Conservation (phyloP, 2,797 vertebrate species). For the Diplodus puntazzo region DNA sequence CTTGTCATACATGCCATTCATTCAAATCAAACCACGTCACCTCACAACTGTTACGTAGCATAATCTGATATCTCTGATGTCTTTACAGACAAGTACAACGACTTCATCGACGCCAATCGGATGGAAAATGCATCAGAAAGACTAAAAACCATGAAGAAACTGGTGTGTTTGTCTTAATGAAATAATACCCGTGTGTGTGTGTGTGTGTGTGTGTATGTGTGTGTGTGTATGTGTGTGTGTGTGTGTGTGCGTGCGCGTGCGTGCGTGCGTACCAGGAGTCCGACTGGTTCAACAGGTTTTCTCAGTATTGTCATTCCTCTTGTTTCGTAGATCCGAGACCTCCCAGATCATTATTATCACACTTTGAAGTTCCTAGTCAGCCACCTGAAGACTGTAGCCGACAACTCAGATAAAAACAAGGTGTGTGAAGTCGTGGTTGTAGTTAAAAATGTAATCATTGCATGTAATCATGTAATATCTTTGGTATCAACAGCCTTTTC, state of each 20-base stretch:
- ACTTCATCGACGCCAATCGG: slow-evolving; percentile 97
- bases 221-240: neutral
- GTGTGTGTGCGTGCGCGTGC: neutral
- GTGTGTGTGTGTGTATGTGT: neutral
- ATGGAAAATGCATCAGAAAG: slow-evolving; percentile 92
- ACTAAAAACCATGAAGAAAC: slow-evolving; percentile 93
- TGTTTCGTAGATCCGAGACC: slow-evolving; percentile 90
- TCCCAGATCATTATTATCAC: slow-evolving; percentile 95
- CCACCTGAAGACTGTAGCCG: slow-evolving; percentile 96
- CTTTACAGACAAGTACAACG: slow-evolving; percentile 93
- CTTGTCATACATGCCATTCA: neutral
- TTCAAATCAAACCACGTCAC: neutral
- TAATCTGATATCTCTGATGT: neutral
- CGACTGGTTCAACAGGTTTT: slow-evolving; percentile 47
- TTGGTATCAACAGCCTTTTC: neutral
- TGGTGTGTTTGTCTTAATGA: slow-evolving; percentile 81
- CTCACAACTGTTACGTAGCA: neutral
- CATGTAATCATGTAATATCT: rapidly evolving
- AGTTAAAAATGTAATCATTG: rapidly evolving
- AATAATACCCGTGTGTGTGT: neutral
- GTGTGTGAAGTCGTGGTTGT: slow-evolving; percentile 70
- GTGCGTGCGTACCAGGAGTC: neutral
- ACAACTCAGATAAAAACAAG: slow-evolving; percentile 97
- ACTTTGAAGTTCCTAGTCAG: slow-evolving; percentile 95
- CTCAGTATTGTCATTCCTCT: neutral